Base-by-base conservation (phyloP, 2,888 invertebrate species). In the Myathropa florea region DNA sequence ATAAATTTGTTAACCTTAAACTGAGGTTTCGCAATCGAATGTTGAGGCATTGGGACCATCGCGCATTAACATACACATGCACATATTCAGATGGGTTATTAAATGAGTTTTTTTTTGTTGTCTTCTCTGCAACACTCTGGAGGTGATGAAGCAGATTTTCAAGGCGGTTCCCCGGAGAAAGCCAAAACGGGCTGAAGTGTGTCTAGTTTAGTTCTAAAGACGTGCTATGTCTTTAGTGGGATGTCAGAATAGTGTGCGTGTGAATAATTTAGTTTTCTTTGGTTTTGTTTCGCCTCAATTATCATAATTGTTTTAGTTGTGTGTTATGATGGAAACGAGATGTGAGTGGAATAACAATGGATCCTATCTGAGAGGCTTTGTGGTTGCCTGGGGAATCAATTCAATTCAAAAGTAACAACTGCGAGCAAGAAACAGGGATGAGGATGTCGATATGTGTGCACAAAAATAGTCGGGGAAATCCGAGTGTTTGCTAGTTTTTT, bases 281-380 rank as follows among this genome's bases (percentile, higher is more conserved):
- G 14, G 23, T 39, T 75, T 36, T 36, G 53, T 36, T 23, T 28
- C 46, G 12, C 30, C 57, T 64, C n/a, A 12, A 60, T 53, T 75
- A 70, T 55, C 23, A 83, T 76, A 60, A 70, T 59, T 71, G n/a
- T 57, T 61, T 71, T 70, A 46, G 59, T 63, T 53, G 18, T 68
- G 28, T 26, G 46, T 24, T 23, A 10, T 2, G 23, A 39, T 59
- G 24, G 33, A 70, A 76, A 67, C 75, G 36, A 75, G 80, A 39
- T 84, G 61, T 84, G 84, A 61, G 76, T n/a, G 9, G 80, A 84
- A 84, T 84, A 71, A 63, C 71, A 71, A 84, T 76, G n/a, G 36
- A 36, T 26, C 23, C n/a, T 12, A 14, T 24, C 14, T 12, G 12
- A 33, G 12, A 33, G 33, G 12, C 12, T 12, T 33, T 33, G 12